Conservation (phyloP, 1,140 invertebrate species). For the Steinernema khuongi region DNA sequence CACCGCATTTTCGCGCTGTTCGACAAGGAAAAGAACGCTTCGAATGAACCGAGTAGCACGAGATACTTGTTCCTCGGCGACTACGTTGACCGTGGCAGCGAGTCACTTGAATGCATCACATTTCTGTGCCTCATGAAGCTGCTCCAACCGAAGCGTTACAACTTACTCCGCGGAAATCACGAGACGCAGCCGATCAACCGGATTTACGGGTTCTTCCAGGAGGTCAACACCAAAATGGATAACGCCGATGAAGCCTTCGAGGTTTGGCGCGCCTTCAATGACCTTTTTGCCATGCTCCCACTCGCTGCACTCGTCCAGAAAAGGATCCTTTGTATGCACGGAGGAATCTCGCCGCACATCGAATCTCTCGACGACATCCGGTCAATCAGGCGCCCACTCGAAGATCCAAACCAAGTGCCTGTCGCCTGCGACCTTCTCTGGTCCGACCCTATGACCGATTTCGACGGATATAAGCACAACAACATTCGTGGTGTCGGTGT, state of each 20-base stretch:
- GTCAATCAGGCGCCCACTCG: not conserved
- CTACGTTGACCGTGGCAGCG: constrained; percentile 60
- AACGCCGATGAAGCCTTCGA: not conserved
- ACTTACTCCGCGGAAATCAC: constrained; percentile 67
- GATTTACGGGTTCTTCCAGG: constrained; percentile 64
- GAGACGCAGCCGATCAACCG: constrained; percentile 67
- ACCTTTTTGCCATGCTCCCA: constrained; percentile 42
- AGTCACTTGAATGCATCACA: constrained; percentile 64
- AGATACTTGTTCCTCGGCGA: constrained; percentile 17
- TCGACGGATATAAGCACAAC: constrained; percentile 16
- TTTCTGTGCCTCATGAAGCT: constrained; percentile 3
- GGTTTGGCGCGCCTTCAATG: constrained; percentile 17
- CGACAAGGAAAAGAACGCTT: not conserved
- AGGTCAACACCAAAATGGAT: constrained; percentile 41
- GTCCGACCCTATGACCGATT: constrained; percentile 21
- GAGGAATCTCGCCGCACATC: constrained; percentile 73
- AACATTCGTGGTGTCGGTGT: constrained; percentile 16
- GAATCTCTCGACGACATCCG: constrained; percentile 27
- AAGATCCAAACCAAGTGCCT: not conserved
- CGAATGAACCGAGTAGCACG: not conserved
- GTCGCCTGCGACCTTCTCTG: constrained; percentile 14
- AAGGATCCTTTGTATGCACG: constrained; percentile 78
- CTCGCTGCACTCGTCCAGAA: constrained; percentile 76
- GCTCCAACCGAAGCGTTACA: constrained; percentile 58
- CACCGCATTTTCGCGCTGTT: not conserved